phyloP scores from a whole-genome alignment of 2,113 vertebrate species.

The Hymenochirus boettgeri region DNA sequence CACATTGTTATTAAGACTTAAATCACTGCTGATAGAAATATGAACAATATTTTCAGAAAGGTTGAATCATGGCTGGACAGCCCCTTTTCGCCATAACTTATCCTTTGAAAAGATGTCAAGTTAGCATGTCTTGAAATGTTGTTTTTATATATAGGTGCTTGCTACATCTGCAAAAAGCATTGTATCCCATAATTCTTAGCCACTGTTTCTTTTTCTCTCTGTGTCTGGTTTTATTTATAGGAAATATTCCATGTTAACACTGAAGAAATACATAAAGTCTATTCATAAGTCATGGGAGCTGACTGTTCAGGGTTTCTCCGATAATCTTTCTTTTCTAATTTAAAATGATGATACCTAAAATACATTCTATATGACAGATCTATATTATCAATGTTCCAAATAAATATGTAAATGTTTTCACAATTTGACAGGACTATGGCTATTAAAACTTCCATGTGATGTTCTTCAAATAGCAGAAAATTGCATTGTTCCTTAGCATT shows the following conservation, averaged over 20 bases:
- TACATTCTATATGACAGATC: background rate
- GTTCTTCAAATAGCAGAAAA: too few relatives aligned
- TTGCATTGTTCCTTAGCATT: too few relatives aligned
- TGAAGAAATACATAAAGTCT: background rate
- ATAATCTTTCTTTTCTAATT: background rate
- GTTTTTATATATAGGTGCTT: slow-evolving; percentile 1
- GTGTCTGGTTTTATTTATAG: background rate
- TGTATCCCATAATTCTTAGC: background rate
- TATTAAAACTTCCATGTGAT: too few relatives aligned
- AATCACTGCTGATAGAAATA: background rate
- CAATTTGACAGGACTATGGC: too few relatives aligned
- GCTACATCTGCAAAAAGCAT: slow-evolving; percentile 1
- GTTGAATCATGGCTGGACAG: slow-evolving; percentile 3
- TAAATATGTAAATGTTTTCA: too few relatives aligned
- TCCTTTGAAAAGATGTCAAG: background rate
- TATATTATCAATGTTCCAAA: too few relatives aligned
- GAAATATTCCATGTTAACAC: background rate
- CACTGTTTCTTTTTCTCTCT: background rate
- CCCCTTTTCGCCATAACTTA: slow-evolving; percentile 6
- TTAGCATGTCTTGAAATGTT: slow-evolving; percentile 13
- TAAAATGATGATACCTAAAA: background rate
- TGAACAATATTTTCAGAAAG: slow-evolving; percentile 2
- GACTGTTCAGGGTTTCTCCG: background rate
- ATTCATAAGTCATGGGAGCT: background rate
- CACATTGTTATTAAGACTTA: slow-evolving; percentile 1